These are phyloP conservation scores for Sebastes nivosus DNA, from an alignment of 2,797 vertebrate genomes.

Conservation along the genomic window DNA sequence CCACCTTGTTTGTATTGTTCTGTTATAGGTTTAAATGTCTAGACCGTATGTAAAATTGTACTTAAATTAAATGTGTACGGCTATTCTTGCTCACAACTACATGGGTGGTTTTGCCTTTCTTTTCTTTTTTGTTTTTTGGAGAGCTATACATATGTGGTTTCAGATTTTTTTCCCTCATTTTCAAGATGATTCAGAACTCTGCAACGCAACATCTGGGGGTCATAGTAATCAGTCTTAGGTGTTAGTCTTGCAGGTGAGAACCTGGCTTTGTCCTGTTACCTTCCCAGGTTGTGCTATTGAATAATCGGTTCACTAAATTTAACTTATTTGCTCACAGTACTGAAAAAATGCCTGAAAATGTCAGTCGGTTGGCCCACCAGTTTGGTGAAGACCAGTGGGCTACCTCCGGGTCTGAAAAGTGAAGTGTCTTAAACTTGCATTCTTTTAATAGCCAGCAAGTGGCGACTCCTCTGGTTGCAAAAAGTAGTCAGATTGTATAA, in stretches of 20 bases:
- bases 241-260: background rate
- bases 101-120: background rate
- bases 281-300: background rate
- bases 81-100: background rate
- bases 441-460: too few relatives aligned
- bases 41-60: constrained; percentile 57
- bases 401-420: too few relatives aligned
- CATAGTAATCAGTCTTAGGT: background rate
- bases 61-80: constrained; percentile 56
- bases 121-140: background rate
- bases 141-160: background rate
- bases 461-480: too few relatives aligned
- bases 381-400: background rate
- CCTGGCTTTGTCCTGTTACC: background rate
- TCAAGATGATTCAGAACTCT: background rate
- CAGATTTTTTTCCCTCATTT: background rate
- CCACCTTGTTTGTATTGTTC: constrained; percentile 64
- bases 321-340: background rate
- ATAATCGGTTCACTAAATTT: background rate
- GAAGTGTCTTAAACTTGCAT: too few relatives aligned
- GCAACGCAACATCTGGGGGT: background rate
- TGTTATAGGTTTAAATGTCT: constrained; percentile 48
- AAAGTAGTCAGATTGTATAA: too few relatives aligned
- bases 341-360: background rate
- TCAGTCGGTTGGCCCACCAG: background rate